Base-by-base conservation (phyloP, 2,888 invertebrate genomes). In the Amphipoea lucens region DNA sequence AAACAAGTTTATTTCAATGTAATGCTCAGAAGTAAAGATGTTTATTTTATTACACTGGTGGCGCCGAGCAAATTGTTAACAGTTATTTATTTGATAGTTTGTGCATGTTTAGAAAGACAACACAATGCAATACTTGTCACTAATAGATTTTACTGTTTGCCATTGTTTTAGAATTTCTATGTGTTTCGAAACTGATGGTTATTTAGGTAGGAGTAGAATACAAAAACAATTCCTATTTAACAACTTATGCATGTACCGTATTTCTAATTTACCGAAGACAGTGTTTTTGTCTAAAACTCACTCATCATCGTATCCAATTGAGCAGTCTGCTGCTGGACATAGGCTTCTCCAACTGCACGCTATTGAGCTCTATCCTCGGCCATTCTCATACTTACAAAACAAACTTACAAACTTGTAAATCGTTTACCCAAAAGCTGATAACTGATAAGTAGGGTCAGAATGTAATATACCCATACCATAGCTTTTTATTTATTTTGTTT, bases 1-100 rank as follows among this genome's bases (percentile, higher is more conserved):
- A 78, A 84, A 87, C 74, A 83, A 54, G 65, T 86, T 74, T 65
- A 84, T 86, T 86, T 60, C 40, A 74, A 29, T 40, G 62, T 66
- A 70, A 73, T 76, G 68, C 65, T 60, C 17, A 62, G 42, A 75
- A 72, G 62, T 84, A 63, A 77, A 77, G 40, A 57, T 81, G 81
- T 69, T 77, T 87, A 73, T 81, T 84, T 83, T 77, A 77, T 73
- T 40, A 36, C 45, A 29, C 7, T 4, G n/a, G 57, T 79, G 84
- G 84, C 87, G 87, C 79, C 87, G 76, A 65, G 51, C 29, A 62
- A 63, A 75, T 66, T 14, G 48, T 74, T 76, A 40, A 23, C 40
- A 40, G 23, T 54, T 40, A 66, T 73, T 74, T 65, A 70, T 85
- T 80, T 62, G 14, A 51, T 84, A 12, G 72, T 73, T 81, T 73